phyloP scores from a whole-genome alignment of 2,888 invertebrate genomes.

The Apeira syringaria region DNA sequence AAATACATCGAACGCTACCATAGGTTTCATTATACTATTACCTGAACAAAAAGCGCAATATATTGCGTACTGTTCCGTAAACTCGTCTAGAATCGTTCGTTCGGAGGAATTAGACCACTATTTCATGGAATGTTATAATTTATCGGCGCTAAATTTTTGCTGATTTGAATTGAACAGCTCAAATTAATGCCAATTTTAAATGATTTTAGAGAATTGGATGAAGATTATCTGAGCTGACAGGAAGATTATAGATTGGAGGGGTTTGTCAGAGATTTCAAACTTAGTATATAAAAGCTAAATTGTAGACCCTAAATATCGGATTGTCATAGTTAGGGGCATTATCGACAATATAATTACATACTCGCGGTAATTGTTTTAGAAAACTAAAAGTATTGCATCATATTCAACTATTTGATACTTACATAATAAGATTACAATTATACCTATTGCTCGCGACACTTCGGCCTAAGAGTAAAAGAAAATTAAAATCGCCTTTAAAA shows the following conservation, averaged over 20 bases:
- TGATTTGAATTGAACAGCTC: conserved; percentile 46
- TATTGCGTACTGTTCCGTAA: conserved; percentile 1
- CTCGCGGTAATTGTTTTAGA: too few species aligned
- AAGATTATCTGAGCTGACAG: conserved; percentile 45
- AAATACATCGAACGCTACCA: conserved; percentile 32
- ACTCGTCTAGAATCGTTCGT: not conserved
- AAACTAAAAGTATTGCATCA: too few species aligned
- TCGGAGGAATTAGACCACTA: conserved; percentile 22
- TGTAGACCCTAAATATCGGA: too few species aligned
- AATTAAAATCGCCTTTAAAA: too few species aligned
- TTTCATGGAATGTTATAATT: conserved; percentile 42
- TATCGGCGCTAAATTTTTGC: conserved; percentile 47
- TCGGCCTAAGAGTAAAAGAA: too few species aligned
- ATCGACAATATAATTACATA: too few species aligned
- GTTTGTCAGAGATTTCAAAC: conserved; percentile 7
- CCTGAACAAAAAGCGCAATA: conserved; percentile 21
- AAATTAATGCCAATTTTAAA: conserved; percentile 53
- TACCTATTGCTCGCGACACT: too few species aligned
- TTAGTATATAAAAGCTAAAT: too few species aligned
- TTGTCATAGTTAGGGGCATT: too few species aligned
- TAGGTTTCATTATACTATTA: not conserved
- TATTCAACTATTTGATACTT: too few species aligned
- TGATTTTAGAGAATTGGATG: conserved; percentile 45
- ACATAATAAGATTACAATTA: too few species aligned
- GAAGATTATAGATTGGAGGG: conserved; percentile 39